Percentiles rank a stretch among this genome's conserved stretches.
Evolutionary conservation across 2,888 invertebrate genomes (phyloP).

Genomic region (Epiblema foenella): DNA sequence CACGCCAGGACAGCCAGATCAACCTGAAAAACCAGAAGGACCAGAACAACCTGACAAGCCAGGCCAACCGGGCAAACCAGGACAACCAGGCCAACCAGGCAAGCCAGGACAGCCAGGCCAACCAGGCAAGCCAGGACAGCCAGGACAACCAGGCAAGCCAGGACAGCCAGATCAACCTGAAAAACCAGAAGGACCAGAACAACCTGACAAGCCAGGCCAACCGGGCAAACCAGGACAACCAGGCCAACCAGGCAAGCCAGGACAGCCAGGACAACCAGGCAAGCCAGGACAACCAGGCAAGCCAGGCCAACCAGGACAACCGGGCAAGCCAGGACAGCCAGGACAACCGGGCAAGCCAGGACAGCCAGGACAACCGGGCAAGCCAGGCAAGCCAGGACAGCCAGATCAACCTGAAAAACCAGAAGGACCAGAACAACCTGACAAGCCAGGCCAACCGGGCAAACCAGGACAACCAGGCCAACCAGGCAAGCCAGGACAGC

Average conservation of each 20-base stretch:
- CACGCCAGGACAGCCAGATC: background rate
- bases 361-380: background rate
- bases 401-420: background rate
- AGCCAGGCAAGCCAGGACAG: conserved; percentile 18
- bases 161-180: background rate
- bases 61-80: background rate
- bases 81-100: conserved; percentile 2
- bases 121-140: background rate
- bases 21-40: too few relatives aligned
- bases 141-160: conserved; percentile 14
- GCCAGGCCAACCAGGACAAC: background rate
- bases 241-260: conserved; percentile 17
- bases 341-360: background rate
- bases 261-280: background rate
- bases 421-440: conserved; percentile 15
- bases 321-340: background rate
- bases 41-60: background rate
- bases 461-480: background rate
- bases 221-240: background rate
- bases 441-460: background rate
- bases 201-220: background rate
- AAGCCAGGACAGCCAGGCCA: conserved; percentile 16
- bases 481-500: conserved; percentile 11
- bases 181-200: conserved; percentile 19
- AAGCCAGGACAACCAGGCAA: background rate